phyloP scores from a whole-genome alignment of 37 sponge, comb jelly and placozoan species.

The Amphimedon queenslandica region DNA sequence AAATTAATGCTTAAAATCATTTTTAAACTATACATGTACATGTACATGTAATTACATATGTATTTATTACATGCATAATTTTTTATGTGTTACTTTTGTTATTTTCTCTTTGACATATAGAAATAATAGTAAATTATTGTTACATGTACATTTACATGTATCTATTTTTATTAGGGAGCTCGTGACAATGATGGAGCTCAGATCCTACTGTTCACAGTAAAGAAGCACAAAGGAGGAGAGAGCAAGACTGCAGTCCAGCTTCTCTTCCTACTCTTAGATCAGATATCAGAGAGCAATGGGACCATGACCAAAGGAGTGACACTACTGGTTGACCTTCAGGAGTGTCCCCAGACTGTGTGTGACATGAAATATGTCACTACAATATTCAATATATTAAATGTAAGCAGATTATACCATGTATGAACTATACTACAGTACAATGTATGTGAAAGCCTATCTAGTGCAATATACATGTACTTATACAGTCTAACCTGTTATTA shows the following conservation, averaged over 20 bases:
- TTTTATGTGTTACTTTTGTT: not conserved
- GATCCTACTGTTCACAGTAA: conserved; percentile 35
- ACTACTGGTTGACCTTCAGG: not conserved
- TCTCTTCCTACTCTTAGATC: conserved; percentile 37
- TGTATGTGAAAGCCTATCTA: too few relatives aligned
- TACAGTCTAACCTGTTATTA: too few relatives aligned
- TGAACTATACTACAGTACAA: too few relatives aligned
- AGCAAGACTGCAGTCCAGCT: conserved; percentile 36
- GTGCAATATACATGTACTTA: too few relatives aligned
- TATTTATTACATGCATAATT: not conserved
- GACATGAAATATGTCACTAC: not conserved
- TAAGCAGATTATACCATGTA: too few relatives aligned
- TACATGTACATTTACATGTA: not conserved
- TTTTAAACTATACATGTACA: too few relatives aligned
- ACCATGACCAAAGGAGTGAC: conserved; percentile 45
- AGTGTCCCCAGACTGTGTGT: not conserved
- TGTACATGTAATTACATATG: not conserved
- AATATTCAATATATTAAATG: not conserved
- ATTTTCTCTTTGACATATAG: not conserved
- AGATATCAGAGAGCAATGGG: conserved; percentile 9
- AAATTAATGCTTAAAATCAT: too few relatives aligned
- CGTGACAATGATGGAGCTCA: conserved; percentile 37
- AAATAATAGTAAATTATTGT: not conserved
- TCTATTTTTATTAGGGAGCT: conserved; percentile 35
- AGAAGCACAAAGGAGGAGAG: conserved; percentile 18